A percentile compares a stretch with the other conserved stretches of the same genome.
Conservation (phyloP, 2,113 vertebrate species). For the Periophthalmus modestus region DNA sequence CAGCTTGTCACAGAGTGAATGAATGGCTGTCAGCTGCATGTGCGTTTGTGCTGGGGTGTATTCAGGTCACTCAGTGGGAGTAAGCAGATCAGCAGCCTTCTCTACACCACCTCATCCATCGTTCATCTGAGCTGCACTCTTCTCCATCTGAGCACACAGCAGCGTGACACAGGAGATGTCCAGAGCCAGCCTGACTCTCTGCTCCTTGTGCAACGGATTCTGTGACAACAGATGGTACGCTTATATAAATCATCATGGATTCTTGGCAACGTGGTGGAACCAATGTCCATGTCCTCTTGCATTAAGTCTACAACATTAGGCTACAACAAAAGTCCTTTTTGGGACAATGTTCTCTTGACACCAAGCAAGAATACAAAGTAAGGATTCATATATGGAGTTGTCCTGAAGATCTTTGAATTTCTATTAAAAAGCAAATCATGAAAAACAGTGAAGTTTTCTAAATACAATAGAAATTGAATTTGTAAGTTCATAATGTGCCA, state of each 20-base stretch:
- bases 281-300: constrained; percentile 53
- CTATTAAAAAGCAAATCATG: neutral
- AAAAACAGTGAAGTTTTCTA: neutral
- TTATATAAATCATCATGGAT: constrained; percentile 71
- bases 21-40: constrained; percentile 71
- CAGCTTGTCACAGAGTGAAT: constrained; percentile 61
- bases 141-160: constrained; percentile 38
- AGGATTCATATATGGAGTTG: neutral
- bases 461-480: neutral
- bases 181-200: constrained; percentile 51
- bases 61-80: constrained; percentile 59
- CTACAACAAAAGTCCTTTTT: constrained; percentile 42
- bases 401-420: neutral
- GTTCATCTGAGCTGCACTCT: constrained; percentile 58
- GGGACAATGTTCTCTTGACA: neutral
- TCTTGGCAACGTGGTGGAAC: constrained; percentile 55
- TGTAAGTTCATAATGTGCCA: neutral
- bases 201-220: constrained; percentile 60
- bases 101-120: constrained; percentile 70
- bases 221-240: constrained; percentile 68
- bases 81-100: constrained; percentile 59
- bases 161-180: constrained; percentile 45
- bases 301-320: constrained; percentile 39
- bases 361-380: neutral
- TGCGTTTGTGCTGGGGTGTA: constrained; percentile 26